Base-by-base conservation (phyloP, 2,888 invertebrate species). In the Drosophila vallismaia region DNA sequence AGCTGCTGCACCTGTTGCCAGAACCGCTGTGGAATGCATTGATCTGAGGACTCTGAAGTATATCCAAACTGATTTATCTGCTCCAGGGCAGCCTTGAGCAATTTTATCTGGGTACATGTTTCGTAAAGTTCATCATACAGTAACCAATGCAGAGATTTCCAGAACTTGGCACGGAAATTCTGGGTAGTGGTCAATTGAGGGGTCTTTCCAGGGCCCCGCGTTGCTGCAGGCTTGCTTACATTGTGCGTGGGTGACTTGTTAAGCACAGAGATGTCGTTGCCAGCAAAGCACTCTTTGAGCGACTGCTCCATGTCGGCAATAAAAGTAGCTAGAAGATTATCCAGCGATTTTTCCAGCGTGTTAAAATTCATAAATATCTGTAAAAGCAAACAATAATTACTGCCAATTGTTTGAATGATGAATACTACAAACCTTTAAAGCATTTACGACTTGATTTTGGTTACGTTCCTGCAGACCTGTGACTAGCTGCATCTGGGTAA, bases 141-240 rank as follows among this genome's bases (percentile, higher is more conserved):
- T 7, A 97, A 92, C 91, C 95, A 96, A 88, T 98, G 97, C 86
- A 98, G 93, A 80, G 97, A 97, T 69, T 95, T 95, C 98, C 98
- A 98, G 4, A 98, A 93, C 86, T 95, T 78, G 88, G 92, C 91
- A 89, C 94, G 79, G 92, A 94, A 88, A 92, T 94, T 90, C 92
- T 92, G 91, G 88, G 76, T 93, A 80, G 91, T 92, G 0, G 91
- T 93, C 90, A 93, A 92, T 90, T 63, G 93, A 82, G 88, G 94
- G 89, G 69, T 92, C 92, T 92, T 94, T 89, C 62, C 94, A 87
- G 63, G 94, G 1, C 89, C 91, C 91, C 67, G 92, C 0, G 77
- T 45, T 1, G 69, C 19, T 0, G 44, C 46, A 0, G 72, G 31
- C 26, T 73, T 78, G 6, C 38, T 12, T 0, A 33, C 64, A 28